Evolutionary conservation across 2,888 invertebrate species (phyloP).

Genomic region (Tridacna gigas): DNA sequence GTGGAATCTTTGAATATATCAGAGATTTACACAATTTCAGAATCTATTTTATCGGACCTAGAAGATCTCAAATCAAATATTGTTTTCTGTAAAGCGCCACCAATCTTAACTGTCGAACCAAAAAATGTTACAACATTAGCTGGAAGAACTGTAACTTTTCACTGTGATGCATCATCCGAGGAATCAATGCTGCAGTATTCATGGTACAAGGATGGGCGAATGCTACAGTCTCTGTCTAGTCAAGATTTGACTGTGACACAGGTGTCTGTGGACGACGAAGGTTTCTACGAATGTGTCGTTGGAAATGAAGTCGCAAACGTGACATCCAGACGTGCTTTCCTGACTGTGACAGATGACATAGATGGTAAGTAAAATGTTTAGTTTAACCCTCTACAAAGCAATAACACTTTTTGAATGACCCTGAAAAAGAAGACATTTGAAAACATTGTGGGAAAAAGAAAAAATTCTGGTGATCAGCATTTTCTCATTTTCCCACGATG

Average conservation of each 20-base stretch:
- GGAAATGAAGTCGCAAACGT: constrained; percentile 48
- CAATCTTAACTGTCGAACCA: constrained; percentile 12
- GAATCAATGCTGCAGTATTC: constrained; percentile 27
- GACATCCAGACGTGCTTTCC: constrained; percentile 26
- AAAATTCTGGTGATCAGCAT: no score
- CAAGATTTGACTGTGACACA: constrained; percentile 5
- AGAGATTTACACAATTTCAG: constrained; percentile 3
- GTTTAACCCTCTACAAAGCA: no score
- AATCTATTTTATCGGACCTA: constrained; percentile 11
- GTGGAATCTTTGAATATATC: constrained; percentile 19
- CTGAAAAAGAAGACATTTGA: no score
- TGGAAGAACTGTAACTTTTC: constrained; percentile 20
- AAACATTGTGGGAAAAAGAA: no score
- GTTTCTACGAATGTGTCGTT: constrained; percentile 35
- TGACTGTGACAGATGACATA: constrained; percentile 10
- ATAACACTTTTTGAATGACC: no score
- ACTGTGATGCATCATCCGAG: constrained; percentile 29
- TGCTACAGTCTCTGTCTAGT: neutral
- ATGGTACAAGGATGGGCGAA: constrained; percentile 44
- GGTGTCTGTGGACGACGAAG: constrained; percentile 17
- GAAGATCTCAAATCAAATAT: constrained; percentile 24
- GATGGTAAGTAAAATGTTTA: constrained; percentile 5
- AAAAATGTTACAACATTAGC: constrained; percentile 30
- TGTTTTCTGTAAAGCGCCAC: constrained; percentile 48
- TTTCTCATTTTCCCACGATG: no score